phyloP scores from a whole-genome alignment of 2,888 invertebrate species.

The Thymelicus acteon region DNA sequence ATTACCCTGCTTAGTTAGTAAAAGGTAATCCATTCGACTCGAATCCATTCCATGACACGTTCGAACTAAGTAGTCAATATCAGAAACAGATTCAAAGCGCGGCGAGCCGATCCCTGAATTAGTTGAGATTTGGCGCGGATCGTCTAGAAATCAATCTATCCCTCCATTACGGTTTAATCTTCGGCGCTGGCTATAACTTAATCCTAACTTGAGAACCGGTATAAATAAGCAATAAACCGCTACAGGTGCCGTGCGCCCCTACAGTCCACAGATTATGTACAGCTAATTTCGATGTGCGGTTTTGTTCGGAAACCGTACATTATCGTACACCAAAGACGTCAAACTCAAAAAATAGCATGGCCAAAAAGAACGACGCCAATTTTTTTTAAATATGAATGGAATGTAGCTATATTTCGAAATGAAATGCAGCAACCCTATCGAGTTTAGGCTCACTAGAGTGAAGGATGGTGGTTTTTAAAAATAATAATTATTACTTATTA shows the following conservation, averaged over 20 bases:
- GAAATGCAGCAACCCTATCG: no score
- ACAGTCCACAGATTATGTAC: constrained; percentile 62
- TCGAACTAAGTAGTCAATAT: constrained; percentile 10
- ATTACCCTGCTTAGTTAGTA: no score
- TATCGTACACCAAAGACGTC: neutral
- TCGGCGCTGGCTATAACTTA: constrained; percentile 82
- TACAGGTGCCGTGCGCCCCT: constrained; percentile 69
- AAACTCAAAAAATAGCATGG: neutral
- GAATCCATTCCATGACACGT: neutral
- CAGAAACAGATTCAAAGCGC: constrained; percentile 46
- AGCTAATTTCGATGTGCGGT: constrained; percentile 50
- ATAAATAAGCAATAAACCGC: constrained; percentile 83
- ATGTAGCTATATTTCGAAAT: no score
- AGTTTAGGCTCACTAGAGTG: no score
- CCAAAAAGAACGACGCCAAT: neutral
- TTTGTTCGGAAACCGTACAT: neutral
- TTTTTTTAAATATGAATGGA: no score
- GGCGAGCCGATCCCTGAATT: constrained; percentile 58
- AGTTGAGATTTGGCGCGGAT: constrained; percentile 66
- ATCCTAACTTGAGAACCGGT: constrained; percentile 78
- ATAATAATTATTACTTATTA: no score
- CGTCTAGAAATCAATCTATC: constrained; percentile 82
- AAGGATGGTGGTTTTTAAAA: no score
- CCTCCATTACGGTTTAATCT: constrained; percentile 82
- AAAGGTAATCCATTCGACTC: no score